Evolutionary conservation across 2,888 invertebrate species (phyloP).

Genomic region (Cantharis rufa): DNA sequence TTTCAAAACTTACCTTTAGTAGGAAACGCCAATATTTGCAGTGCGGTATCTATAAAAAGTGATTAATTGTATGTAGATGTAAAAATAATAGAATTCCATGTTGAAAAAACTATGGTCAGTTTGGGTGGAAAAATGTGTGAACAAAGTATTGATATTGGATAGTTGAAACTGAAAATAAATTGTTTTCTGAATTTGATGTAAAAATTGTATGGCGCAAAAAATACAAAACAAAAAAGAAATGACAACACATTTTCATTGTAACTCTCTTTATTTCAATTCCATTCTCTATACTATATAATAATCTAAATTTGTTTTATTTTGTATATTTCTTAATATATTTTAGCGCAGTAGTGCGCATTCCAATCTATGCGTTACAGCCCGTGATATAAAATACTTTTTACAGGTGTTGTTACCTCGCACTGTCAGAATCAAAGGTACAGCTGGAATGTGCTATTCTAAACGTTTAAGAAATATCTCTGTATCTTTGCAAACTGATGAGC

Average conservation of each 20-base stretch:
- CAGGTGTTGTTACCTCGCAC: slow-evolving; percentile 40
- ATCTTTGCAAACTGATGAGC: slow-evolving; percentile 23
- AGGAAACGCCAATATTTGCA: neutral
- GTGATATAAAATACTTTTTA: slow-evolving; percentile 51
- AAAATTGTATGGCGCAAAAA: neutral
- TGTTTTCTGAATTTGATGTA: too few relatives aligned
- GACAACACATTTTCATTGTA: slow-evolving; percentile 42
- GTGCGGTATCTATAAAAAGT: too few relatives aligned
- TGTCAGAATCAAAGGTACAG: slow-evolving; percentile 37
- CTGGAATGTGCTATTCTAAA: slow-evolving; percentile 16
- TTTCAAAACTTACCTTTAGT: neutral
- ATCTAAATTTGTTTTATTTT: slow-evolving; percentile 45
- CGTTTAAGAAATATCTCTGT: slow-evolving; percentile 12
- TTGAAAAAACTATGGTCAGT: neutral
- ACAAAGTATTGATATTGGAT: neutral
- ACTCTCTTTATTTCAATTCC: slow-evolving; percentile 56
- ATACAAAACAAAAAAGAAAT: neutral
- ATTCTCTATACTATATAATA: slow-evolving; percentile 53
- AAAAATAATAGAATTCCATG: too few relatives aligned
- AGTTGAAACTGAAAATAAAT: too few relatives aligned
- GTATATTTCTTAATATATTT: slow-evolving; percentile 27
- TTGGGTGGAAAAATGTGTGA: neutral
- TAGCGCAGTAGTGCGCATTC: slow-evolving; percentile 44
- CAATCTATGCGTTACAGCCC: slow-evolving; percentile 51
- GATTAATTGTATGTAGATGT: too few relatives aligned